A percentile compares a stretch with the other conserved stretches of the same genome.
phyloP scores from a whole-genome alignment of 2,797 vertebrate species.

The Takifugu rubripes region DNA sequence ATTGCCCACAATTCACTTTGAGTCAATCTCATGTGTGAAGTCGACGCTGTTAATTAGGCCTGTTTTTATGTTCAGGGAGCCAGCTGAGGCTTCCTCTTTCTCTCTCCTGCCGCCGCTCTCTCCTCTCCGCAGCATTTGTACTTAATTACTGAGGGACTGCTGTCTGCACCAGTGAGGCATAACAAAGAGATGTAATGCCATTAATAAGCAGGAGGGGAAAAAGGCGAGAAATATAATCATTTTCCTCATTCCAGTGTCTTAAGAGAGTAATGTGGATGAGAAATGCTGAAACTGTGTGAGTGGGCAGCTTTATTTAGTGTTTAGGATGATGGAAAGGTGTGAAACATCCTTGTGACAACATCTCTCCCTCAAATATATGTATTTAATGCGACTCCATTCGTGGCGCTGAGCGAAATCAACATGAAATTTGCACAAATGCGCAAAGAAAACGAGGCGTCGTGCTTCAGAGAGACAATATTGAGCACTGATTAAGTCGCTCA shows the following conservation, averaged over 20 bases:
- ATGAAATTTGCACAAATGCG: no score
- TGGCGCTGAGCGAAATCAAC: no score
- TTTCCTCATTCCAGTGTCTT: constrained; percentile 53
- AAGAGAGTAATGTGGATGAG: constrained; percentile 42
- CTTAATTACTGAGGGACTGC: constrained; percentile 77
- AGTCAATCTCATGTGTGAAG: constrained; percentile 78
- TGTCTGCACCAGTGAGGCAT: constrained; percentile 71
- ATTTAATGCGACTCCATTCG: no score
- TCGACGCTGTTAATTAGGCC: constrained; percentile 77
- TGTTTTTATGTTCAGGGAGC: constrained; percentile 75
- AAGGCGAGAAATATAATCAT: constrained; percentile 51
- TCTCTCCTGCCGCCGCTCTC: constrained; percentile 44
- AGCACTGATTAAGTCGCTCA: constrained; percentile 1
- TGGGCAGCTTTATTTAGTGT: background rate
- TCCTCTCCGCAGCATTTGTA: constrained; percentile 70
- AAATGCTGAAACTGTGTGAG: constrained; percentile 25
- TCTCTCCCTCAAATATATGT: no score
- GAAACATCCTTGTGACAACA: no score
- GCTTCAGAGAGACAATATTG: constrained; percentile 7
- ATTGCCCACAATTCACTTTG: constrained; percentile 76
- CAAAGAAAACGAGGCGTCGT: background rate
- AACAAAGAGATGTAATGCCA: constrained; percentile 74
- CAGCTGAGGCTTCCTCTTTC: constrained; percentile 71
- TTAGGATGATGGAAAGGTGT: constrained; percentile 2
- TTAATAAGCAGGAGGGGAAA: constrained; percentile 58